Evolutionary conservation across 2,888 invertebrate genomes (phyloP), one percentile per base, ranked within the genome.

Genomic region (Dicyrtoma fusca): DNA sequence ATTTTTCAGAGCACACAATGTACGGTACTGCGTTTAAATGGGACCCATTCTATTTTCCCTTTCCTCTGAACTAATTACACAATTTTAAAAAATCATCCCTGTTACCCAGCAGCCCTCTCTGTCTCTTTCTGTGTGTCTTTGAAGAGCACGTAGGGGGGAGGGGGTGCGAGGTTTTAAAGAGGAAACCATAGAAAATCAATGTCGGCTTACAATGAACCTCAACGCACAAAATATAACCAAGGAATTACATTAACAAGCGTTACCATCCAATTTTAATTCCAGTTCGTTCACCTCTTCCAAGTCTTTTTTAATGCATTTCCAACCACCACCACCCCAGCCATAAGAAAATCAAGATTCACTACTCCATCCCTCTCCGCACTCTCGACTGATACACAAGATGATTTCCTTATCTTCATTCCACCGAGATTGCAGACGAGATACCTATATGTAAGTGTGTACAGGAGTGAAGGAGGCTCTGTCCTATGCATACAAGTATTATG

Each of bases 281-380:
- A 68, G 72, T 72, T 72, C 72, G 72, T 72, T 72, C 72, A 72
- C 72, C 72, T 68, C 51, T 68, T 61, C 44, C 34, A 34, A 3
- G 34, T 34, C 34, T 34, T 34, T 34, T n/a, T 34, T 34, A 34
- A 34, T 34, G 34, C 34, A 34, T 34, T 34, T n/a, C 4, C 34
- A 34, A 34, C 34, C 34, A 34, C 34, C 34, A 34, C 34, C 34
- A 34, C 34, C 34, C 34, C 34, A 34, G 3, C 34, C 34, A 34
- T 34, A 34, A 34, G 34, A 34, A 34, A 34, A 34, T 34, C 34
- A 34, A 34, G 34, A 34, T 34, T 34, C 34, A 34, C 8, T 34
- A 5, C 34, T 5, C 8, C 34, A 3, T 8, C 8, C 34, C 8
- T 8, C 34, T 34, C 4, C 8, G 8, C 8, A 34, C 34, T 34